phyloP scores from a whole-genome alignment of 1,140 invertebrate species.

The Grapholita molesta region DNA sequence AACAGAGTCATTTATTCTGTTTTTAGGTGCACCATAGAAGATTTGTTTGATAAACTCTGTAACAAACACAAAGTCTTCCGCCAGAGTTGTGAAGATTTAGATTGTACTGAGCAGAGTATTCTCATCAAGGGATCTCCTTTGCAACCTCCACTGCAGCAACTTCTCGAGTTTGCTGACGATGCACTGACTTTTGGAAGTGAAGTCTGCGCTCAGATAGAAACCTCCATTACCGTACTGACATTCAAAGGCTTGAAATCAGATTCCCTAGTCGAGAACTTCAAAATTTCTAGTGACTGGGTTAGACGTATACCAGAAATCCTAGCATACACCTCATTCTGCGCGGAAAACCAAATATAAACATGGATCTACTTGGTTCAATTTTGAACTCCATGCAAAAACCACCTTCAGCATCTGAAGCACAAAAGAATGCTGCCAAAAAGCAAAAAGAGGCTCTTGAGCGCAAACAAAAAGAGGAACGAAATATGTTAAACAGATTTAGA shows the following conservation, averaged over 20 bases:
- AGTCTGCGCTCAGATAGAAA: slow-evolving; percentile 58
- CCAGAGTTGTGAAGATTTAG: slow-evolving; percentile 50
- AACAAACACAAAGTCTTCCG: slow-evolving; percentile 48
- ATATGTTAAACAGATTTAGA: slow-evolving; percentile 74
- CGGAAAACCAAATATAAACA: slow-evolving; percentile 68
- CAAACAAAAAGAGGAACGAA: slow-evolving; percentile 75
- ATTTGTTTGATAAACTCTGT: slow-evolving; percentile 55
- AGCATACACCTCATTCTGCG: slow-evolving; percentile 62
- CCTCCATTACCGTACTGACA: slow-evolving; percentile 44
- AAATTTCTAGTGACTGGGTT: slow-evolving; percentile 49
- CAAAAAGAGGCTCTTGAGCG: slow-evolving; percentile 77
- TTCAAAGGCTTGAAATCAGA: slow-evolving; percentile 46
- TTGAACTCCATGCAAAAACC: slow-evolving; percentile 88
- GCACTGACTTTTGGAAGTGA: slow-evolving; percentile 56
- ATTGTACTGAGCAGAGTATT: slow-evolving; percentile 39
- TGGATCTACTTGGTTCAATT: slow-evolving; percentile 87
- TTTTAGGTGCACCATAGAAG: slow-evolving; percentile 55
- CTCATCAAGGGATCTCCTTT: slow-evolving; percentile 57
- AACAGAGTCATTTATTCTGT: too few species aligned
- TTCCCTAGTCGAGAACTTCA: slow-evolving; percentile 52
- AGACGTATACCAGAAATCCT: slow-evolving; percentile 56
- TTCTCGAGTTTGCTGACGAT: slow-evolving; percentile 63
- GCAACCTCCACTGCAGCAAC: slow-evolving; percentile 58
- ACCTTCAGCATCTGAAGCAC: slow-evolving; percentile 82
- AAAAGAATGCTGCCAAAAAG: slow-evolving; percentile 83